Conservation (phyloP, 2,113 vertebrate genomes). For the Charina bottae region DNA sequence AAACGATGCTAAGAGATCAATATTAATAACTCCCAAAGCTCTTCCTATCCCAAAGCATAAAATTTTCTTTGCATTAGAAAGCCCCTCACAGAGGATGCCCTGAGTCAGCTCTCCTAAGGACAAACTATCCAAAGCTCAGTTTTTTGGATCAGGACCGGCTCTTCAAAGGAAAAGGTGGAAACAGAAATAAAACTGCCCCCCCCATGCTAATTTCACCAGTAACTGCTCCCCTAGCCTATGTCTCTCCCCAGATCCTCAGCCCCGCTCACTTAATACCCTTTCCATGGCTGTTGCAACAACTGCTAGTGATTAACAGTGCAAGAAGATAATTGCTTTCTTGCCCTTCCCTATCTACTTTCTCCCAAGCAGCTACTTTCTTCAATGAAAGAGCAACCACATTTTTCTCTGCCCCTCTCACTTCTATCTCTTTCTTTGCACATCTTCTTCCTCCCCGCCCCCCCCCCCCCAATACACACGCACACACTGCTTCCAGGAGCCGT, state of each 20-base stretch:
- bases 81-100: not conserved
- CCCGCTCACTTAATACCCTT: not conserved
- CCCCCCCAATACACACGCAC: not conserved
- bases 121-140: not conserved
- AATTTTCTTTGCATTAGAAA: not conserved
- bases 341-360: not conserved
- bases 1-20: not conserved
- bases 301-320: not conserved
- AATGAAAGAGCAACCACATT: not conserved
- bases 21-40: not conserved
- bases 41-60: not conserved
- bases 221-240: not conserved
- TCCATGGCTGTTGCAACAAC: not conserved
- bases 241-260: not conserved
- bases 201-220: not conserved
- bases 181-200: not conserved
- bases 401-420: not conserved
- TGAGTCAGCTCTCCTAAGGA: not conserved
- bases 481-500: not conserved
- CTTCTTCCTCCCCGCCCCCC: not conserved
- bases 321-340: not conserved
- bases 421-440: not conserved
- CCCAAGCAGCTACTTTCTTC: not conserved
- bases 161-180: not conserved
- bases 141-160: not conserved